Evolutionary conservation across 2,797 vertebrate species (phyloP).

Genomic region (Typhlichthys subterraneus): DNA sequence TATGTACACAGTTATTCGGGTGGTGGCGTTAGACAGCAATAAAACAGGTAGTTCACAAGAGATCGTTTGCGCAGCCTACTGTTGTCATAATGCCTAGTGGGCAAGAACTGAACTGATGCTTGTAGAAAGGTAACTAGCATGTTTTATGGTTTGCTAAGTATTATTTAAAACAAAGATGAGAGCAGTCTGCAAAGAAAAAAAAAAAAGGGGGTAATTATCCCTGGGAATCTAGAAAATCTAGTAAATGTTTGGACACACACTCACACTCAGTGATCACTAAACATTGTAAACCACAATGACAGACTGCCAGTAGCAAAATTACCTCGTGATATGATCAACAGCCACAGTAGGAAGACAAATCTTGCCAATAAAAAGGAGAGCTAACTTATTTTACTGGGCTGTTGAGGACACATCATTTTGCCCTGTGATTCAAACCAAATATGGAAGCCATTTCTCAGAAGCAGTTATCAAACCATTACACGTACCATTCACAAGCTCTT

Average conservation of each 20-base stretch:
- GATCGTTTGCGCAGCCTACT: no score
- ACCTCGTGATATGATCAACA: conserved; percentile 37
- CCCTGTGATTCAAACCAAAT: conserved; percentile 24
- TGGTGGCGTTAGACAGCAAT: no score
- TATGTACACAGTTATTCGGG: no score
- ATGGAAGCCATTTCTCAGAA: conserved; percentile 10
- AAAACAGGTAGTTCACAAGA: no score
- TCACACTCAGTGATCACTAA: background rate
- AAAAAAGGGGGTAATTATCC: no score
- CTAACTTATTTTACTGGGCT: conserved; percentile 3
- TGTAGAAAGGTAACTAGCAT: no score
- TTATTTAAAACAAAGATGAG: no score
- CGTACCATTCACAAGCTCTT: background rate
- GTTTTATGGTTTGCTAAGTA: no score
- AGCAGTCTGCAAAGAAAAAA: no score
- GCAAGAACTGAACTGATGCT: no score
- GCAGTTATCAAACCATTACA: conserved; percentile 12
- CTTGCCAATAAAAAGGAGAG: conserved; percentile 20
- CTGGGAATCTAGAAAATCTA: no score
- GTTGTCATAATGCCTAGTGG: no score
- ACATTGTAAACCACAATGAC: conserved; percentile 3
- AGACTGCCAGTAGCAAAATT: conserved; percentile 21
- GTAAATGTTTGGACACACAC: background rate
- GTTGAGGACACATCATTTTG: conserved; percentile 12
- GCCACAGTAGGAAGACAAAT: conserved; percentile 21